Evolutionary conservation across 2,888 invertebrate species (phyloP).

Genomic region (Ophion ellenae): DNA sequence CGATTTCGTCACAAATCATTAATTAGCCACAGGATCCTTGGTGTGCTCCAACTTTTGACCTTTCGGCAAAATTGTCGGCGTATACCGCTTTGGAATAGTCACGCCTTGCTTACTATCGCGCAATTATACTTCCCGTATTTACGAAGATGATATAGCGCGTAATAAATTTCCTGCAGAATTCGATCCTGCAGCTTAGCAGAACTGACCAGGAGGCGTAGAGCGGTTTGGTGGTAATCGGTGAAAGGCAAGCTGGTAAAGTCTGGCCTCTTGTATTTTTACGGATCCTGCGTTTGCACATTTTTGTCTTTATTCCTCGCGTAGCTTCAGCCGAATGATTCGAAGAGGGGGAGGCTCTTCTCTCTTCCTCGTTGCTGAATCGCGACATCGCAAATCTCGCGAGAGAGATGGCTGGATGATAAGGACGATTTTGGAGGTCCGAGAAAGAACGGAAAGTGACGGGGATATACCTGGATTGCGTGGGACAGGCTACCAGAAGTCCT

Average conservation of each 20-base stretch:
- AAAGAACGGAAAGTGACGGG: not conserved
- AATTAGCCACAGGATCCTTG: not conserved
- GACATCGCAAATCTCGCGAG: not conserved
- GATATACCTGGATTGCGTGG: conserved; percentile 30
- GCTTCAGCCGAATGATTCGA: not conserved
- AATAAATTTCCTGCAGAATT: not conserved
- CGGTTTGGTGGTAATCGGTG: conserved; percentile 48
- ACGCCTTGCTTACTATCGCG: not conserved
- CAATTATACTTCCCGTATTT: conserved; percentile 16
- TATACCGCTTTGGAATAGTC: not conserved
- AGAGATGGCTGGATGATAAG: conserved; percentile 51
- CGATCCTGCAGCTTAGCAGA: not conserved
- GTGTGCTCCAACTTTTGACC: not conserved
- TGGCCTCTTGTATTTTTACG: conserved; percentile 60
- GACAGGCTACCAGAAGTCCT: conserved; percentile 1
- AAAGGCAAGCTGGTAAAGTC: conserved; percentile 52
- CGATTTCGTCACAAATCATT: too few species aligned
- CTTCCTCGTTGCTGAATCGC: not conserved
- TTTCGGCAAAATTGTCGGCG: not conserved
- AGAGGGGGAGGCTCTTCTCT: not conserved
- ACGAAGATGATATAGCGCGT: conserved; percentile 11
- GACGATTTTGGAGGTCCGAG: conserved; percentile 22
- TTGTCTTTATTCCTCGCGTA: conserved; percentile 15
- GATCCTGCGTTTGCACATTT: conserved; percentile 39
- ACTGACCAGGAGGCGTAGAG: conserved; percentile 24